Evolutionary conservation across 2,888 invertebrate species (phyloP), one percentile per base, ranked within the genome.

Genomic region (Drosophila testacea): DNA sequence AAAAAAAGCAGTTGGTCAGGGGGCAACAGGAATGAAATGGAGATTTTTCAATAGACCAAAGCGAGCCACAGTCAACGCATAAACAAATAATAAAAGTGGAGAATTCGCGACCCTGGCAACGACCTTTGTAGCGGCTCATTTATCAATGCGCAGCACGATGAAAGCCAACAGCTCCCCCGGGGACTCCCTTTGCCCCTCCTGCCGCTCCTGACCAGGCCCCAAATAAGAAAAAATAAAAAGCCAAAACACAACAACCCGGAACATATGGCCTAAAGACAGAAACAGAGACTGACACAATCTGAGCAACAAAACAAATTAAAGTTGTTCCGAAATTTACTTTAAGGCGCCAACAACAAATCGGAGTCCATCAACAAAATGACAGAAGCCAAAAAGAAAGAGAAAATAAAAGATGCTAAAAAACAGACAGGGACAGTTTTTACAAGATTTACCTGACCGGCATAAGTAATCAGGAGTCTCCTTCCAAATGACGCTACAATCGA

Each of bases 401-500:
- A 42, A 61, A 46, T n/a, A 10, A 9, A 32, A 36, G n/a, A n/a
- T 34, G 22, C 34, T 10, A 27, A 52, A 42, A 63, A 64, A 56
- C 60, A 54, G 71, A 74, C 71, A 56, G 66, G 56, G 54, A 71
- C 77, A 73, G 73, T 76, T 84, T 82, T 82, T 89, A 81, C 86
- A 83, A 73, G 85, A 82, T 71, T 77, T 80, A 88, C 89, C 85
- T 86, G 85, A 86, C 81, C 76, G 63, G 85, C 89, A 86, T 86
- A 86, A 88, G 81, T 88, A 89, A 86, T 76, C 74, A 83, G 77
- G 38, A 28, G 30, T 28, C 55, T 13, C 10, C n/a, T 28, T 7
- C 32, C 32, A 32, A 32, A 32, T 32, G 32, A 32, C 32, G 32
- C 32, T 32, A 4, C 60, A 88, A 87, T 87, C 85, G 89, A 76